Evolutionary conservation across 1,140 invertebrate species (phyloP).

Genomic region (Mya arenaria): DNA sequence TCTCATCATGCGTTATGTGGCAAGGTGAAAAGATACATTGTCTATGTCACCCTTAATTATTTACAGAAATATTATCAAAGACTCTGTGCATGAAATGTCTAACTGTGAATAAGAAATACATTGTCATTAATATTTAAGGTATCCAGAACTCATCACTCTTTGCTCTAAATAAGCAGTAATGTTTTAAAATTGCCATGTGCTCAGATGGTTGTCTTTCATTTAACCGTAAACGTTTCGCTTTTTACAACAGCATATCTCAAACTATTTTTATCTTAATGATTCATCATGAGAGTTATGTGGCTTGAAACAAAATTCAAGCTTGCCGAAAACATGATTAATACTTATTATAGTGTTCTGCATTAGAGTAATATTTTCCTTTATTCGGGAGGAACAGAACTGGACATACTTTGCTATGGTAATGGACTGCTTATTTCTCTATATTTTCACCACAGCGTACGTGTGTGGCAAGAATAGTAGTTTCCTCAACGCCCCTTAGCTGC

Average conservation of each 20-base stretch:
- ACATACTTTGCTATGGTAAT: constrained; percentile 99
- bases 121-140: too few relatives aligned
- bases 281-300: too few relatives aligned
- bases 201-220: too few relatives aligned
- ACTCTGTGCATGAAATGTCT: constrained; percentile 80
- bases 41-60: constrained; percentile 81
- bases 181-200: too few relatives aligned
- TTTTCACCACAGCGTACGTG: constrained; percentile 96
- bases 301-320: too few relatives aligned
- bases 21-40: constrained; percentile 82
- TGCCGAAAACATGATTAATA: too few relatives aligned
- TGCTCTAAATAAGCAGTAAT: too few relatives aligned
- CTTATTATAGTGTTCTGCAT: too few relatives aligned
- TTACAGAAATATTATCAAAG: constrained; percentile 79
- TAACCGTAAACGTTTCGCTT: too few relatives aligned
- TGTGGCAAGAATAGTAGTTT: constrained; percentile 92
- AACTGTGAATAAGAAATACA: not conserved
- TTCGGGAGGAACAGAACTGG: constrained; percentile 89
- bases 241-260: too few relatives aligned
- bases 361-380: constrained; percentile 10
- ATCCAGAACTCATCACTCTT: too few relatives aligned
- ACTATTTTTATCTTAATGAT: too few relatives aligned
- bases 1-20: constrained; percentile 81
- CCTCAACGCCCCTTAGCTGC: constrained; percentile 96
- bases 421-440: constrained; percentile 97